phyloP scores from a whole-genome alignment of 2,113 vertebrate genomes.

The Verasper variegatus region DNA sequence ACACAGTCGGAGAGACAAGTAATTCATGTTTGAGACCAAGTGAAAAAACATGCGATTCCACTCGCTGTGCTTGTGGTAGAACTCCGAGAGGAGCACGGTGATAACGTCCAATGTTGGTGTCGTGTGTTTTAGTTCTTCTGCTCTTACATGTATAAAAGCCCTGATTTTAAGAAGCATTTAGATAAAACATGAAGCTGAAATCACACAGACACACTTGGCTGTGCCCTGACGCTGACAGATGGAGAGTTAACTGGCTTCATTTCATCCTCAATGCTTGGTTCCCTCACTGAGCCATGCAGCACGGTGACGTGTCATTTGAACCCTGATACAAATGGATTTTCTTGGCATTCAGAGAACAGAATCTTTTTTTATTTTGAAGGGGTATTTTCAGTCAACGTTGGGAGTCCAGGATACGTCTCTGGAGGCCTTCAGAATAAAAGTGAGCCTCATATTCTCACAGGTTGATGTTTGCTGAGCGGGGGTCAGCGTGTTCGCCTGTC shows the following conservation, averaged over 20 bases:
- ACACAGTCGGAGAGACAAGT: slow-evolving; percentile 6
- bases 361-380: background rate
- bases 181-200: slow-evolving; percentile 19
- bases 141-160: background rate
- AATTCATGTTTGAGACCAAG: slow-evolving; percentile 19
- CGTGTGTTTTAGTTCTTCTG: background rate
- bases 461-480: background rate
- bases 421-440: no score
- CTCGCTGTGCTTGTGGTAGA: background rate
- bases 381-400: background rate
- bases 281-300: background rate
- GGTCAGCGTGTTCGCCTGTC: background rate
- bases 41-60: background rate
- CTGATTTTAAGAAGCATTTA: background rate
- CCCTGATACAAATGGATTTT: background rate
- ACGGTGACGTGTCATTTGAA: background rate
- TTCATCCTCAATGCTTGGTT: slow-evolving; percentile 24
- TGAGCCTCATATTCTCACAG: no score
- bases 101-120: background rate
- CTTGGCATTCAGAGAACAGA: background rate
- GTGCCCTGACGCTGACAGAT: slow-evolving; percentile 27
- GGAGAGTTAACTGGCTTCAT: slow-evolving; percentile 32
- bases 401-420: background rate
- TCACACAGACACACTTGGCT: slow-evolving; percentile 23
- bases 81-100: background rate